These are phyloP conservation scores for Potamarius usumacintae DNA, from an alignment of 2,113 vertebrate genomes.

Conservation along the genomic window DNA sequence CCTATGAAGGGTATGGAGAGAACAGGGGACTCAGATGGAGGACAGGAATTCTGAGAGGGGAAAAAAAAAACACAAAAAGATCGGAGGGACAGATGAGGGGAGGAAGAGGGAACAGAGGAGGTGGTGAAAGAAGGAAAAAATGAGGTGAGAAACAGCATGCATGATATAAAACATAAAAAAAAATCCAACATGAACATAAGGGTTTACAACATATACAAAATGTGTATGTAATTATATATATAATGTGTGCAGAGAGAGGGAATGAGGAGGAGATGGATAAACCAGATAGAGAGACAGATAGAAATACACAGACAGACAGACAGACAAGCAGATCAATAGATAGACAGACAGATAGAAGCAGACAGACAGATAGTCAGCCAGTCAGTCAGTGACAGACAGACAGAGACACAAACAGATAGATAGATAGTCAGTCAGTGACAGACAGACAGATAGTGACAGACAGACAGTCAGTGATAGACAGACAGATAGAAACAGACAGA, in stretches of 20 bases:
- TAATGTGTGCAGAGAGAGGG: conserved; percentile 2
- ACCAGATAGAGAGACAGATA: conserved; percentile 42
- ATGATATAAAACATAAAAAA: conserved; percentile 56
- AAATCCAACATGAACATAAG: conserved; percentile 47
- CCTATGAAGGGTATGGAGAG: conserved; percentile 85
- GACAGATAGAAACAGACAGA: not conserved
- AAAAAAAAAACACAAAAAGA: conserved; percentile 59
- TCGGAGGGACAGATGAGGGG: conserved; percentile 52
- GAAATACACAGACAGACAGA: conserved; percentile 42
- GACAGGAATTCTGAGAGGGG: conserved; percentile 78
- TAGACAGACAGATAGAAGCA: conserved; percentile 43
- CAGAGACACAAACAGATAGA: not conserved
- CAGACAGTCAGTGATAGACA: not conserved
- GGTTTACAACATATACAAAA: conserved; percentile 21
- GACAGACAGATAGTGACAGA: not conserved
- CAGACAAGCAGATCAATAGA: conserved; percentile 34
- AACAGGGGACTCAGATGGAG: conserved; percentile 76
- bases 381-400: not conserved
- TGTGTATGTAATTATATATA: not conserved
- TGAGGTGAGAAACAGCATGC: conserved; percentile 58
- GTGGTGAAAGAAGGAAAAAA: conserved; percentile 55
- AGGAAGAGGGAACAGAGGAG: conserved; percentile 57
- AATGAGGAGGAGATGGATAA: conserved; percentile 34
- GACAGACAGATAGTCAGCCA: conserved; percentile 35
- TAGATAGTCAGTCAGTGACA: not conserved